Percentiles rank a stretch among this genome's conserved stretches.
Conservation (phyloP, 1,140 invertebrate genomes). For the Phortica variegata region DNA sequence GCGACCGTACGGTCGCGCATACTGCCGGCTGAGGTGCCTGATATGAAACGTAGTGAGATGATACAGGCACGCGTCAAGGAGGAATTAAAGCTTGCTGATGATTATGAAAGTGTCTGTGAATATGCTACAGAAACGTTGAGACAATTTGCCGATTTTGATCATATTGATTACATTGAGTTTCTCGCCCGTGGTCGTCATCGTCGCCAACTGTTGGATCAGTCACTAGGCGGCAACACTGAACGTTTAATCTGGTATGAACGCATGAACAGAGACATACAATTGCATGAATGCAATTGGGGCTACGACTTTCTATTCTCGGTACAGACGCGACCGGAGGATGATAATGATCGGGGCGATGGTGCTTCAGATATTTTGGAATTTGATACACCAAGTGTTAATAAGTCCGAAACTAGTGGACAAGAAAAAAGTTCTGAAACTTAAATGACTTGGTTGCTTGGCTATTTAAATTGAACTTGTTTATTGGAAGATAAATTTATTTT, state of each 20-base stretch:
- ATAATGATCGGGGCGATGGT: no score
- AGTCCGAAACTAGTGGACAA: no score
- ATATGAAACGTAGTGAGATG: conserved; percentile 42
- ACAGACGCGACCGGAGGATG: no score
- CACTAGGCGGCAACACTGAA: conserved; percentile 47
- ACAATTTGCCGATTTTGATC: conserved; percentile 30
- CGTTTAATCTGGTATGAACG: conserved; percentile 42
- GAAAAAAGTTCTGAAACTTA: background rate
- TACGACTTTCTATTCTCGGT: conserved; percentile 28
- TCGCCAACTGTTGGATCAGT: conserved; percentile 41
- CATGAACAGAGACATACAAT: conserved; percentile 14
- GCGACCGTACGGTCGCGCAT: conserved; percentile 37
- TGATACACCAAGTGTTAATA: no score
- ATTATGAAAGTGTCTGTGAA: conserved; percentile 24
- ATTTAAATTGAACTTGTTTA: no score
- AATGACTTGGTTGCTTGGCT: no score
- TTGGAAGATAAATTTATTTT: no score
- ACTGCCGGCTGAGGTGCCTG: conserved; percentile 35
- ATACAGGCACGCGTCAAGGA: conserved; percentile 31
- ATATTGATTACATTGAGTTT: conserved; percentile 41
- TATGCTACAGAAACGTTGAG: conserved; percentile 25
- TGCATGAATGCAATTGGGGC: conserved; percentile 41
- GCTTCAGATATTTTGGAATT: no score
- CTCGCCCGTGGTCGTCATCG: conserved; percentile 38
- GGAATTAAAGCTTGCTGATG: conserved; percentile 22